Conservation (phyloP, 2,888 invertebrate species). For the Sarcophaga subvicina region DNA sequence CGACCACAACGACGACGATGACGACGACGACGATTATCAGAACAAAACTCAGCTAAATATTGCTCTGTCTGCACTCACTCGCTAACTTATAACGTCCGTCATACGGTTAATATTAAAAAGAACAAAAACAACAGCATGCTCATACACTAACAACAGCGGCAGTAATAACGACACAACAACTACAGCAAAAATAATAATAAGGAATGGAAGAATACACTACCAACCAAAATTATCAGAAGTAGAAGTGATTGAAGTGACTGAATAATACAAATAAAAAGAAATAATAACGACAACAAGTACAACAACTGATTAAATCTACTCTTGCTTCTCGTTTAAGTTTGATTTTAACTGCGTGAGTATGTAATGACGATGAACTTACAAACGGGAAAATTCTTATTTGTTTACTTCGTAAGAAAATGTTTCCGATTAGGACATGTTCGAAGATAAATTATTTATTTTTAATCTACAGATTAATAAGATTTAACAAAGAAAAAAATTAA, state of each 20-base stretch:
- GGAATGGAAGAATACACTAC: background rate
- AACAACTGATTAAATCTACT: slow-evolving; percentile 46
- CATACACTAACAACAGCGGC: slow-evolving; percentile 1
- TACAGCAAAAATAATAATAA: slow-evolving; percentile 24
- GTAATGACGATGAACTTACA: background rate
- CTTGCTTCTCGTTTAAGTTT: slow-evolving; percentile 34
- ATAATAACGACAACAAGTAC: slow-evolving; percentile 27
- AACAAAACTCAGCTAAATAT: slow-evolving; percentile 32
- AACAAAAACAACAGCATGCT: background rate
- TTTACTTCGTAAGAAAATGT: too few relatives aligned
- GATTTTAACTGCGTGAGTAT: background rate
- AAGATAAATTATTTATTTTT: too few relatives aligned
- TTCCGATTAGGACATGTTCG: too few relatives aligned
- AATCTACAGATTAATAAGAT: too few relatives aligned
- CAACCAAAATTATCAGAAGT: slow-evolving; percentile 44
- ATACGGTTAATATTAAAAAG: slow-evolving; percentile 19
- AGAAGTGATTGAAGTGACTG: slow-evolving; percentile 55
- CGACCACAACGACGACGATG: slow-evolving; percentile 51
- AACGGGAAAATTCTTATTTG: too few relatives aligned
- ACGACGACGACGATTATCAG: slow-evolving; percentile 43
- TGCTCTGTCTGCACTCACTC: slow-evolving; percentile 7
- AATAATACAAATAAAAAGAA: slow-evolving; percentile 11
- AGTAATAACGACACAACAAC: slow-evolving; percentile 41
- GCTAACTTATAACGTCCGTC: slow-evolving; percentile 26
- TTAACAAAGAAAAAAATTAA: too few relatives aligned